These are phyloP conservation scores for Callocephalon fimbriatum DNA, from an alignment of 2,113 vertebrate genomes.

Conservation along the genomic window DNA sequence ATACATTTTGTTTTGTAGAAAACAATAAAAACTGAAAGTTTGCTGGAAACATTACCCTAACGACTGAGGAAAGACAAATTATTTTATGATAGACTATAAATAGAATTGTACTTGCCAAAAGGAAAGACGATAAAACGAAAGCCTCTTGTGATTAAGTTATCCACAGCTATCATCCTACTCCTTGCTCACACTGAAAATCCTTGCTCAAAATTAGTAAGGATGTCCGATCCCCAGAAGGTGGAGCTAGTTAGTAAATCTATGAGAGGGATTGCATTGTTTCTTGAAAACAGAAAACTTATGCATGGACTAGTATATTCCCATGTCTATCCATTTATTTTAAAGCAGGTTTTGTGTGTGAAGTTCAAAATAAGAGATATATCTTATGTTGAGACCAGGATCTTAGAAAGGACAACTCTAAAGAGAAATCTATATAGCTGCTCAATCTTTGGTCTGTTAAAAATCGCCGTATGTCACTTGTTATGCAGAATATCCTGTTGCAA, in stretches of 20 bases:
- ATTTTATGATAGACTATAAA: not conserved
- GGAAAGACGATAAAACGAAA: not conserved
- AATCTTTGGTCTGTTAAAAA: not conserved
- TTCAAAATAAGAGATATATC: not conserved
- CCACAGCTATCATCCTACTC: not conserved
- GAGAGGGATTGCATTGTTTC: not conserved
- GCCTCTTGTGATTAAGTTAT: not conserved
- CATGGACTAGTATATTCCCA: not conserved
- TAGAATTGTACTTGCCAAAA: not conserved
- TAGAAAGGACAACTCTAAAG: not conserved
- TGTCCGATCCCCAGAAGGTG: constrained; percentile 66
- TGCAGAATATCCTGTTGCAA: not conserved
- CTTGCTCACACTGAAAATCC: not conserved
- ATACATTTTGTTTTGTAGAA: not conserved
- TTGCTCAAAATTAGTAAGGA: not conserved
- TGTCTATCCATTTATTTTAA: not conserved
- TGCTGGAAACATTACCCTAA: not conserved
- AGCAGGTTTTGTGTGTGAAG: not conserved
- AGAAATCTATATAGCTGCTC: not conserved
- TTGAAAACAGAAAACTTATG: not conserved
- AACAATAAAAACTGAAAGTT: not conserved
- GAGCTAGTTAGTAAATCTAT: constrained; percentile 59
- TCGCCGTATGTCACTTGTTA: not conserved
- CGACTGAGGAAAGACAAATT: not conserved
- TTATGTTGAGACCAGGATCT: not conserved